phyloP scores from a whole-genome alignment of 1,140 invertebrate genomes.

The Drosophila lini region DNA sequence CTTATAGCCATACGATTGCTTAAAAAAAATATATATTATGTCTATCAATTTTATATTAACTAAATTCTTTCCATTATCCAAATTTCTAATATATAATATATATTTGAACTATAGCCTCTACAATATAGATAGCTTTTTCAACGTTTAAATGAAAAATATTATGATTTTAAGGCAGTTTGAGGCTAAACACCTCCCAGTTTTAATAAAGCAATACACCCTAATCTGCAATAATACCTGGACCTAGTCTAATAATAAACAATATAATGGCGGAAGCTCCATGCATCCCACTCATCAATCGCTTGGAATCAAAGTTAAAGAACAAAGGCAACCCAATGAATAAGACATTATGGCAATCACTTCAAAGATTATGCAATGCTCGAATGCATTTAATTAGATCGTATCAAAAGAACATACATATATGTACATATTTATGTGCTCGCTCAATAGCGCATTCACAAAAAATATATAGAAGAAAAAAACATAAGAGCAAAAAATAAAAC shows the following conservation, averaged over 20 bases:
- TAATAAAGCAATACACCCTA: not conserved
- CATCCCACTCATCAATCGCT: constrained; percentile 1
- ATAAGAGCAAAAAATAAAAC: constrained; percentile 34
- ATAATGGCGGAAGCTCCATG: constrained; percentile 11
- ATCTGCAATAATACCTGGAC: not conserved
- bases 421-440: constrained; percentile 15
- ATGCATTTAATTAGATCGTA: constrained; percentile 43
- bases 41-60: not conserved
- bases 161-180: too few species aligned
- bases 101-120: too few species aligned
- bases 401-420: constrained; percentile 5
- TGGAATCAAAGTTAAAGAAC: constrained; percentile 13
- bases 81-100: too few species aligned
- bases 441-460: constrained; percentile 40
- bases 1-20: not conserved
- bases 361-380: constrained; percentile 47
- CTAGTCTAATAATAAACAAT: not conserved
- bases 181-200: not conserved
- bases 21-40: too few species aligned
- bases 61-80: not conserved
- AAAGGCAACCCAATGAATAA: constrained; percentile 7
- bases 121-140: not conserved
- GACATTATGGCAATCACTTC: not conserved
- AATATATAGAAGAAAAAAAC: constrained; percentile 1
- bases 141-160: not conserved